Evolutionary conservation across 1,140 invertebrate genomes (phyloP).

Genomic region (Panulirus ornatus): DNA sequence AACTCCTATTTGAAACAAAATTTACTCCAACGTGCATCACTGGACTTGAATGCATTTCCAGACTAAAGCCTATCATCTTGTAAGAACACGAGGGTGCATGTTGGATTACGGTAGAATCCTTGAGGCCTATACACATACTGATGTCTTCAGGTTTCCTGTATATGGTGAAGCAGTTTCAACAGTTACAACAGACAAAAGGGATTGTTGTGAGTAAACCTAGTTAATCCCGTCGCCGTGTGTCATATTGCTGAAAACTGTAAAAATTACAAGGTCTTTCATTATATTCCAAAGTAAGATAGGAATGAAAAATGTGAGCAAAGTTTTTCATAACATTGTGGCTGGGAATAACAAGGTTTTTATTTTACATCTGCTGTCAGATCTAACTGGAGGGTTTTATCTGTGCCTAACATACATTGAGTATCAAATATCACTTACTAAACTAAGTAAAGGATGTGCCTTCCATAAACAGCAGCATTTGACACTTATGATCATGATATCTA

Average conservation of each 20-base stretch:
- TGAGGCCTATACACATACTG: not conserved
- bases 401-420: constrained; percentile 68
- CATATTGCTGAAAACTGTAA: constrained; percentile 4
- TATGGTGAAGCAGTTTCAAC: not conserved
- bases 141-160: not conserved
- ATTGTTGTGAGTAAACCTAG: not conserved
- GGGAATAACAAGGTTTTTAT: constrained; percentile 18
- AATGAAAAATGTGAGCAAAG: constrained; percentile 25
- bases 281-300: not conserved
- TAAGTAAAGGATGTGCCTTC: constrained; percentile 52
- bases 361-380: constrained; percentile 22
- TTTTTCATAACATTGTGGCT: not conserved
- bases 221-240: not conserved
- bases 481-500: constrained; percentile 66
- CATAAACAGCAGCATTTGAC: constrained; percentile 62
- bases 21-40: not conserved
- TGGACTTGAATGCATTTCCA: not conserved
- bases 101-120: not conserved
- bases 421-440: constrained; percentile 65
- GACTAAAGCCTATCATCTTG: not conserved
- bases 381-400: constrained; percentile 60
- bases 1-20: too few species aligned
- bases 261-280: not conserved
- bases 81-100: not conserved
- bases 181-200: not conserved